phyloP scores from a whole-genome alignment of 2,888 invertebrate genomes.

The Sipha maydis region DNA sequence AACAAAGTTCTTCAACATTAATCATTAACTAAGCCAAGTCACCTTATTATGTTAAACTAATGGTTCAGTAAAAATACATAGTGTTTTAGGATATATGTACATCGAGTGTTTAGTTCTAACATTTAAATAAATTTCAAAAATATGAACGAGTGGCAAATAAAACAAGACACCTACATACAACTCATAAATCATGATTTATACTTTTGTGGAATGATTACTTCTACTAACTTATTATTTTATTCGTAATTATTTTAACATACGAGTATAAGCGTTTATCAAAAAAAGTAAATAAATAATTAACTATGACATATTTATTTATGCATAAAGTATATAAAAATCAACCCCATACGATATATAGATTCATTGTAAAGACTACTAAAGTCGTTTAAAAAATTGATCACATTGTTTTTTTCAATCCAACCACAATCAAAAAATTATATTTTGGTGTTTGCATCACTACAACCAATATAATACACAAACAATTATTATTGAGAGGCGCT shows the following conservation, averaged over 20 bases:
- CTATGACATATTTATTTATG: too few species aligned
- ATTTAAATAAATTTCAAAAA: not conserved
- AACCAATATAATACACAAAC: too few species aligned
- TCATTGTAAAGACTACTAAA: too few species aligned
- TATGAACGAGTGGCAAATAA: not conserved
- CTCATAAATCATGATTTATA: not conserved
- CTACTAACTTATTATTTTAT: too few species aligned
- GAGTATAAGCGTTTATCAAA: not conserved
- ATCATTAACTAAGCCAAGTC: slow-evolving; percentile 1
- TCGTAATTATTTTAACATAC: too few species aligned
- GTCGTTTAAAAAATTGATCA: not conserved
- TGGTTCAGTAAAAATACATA: not conserved
- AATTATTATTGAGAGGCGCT: too few species aligned
- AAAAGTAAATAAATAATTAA: not conserved
- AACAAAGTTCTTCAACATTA: not conserved
- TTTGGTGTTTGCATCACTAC: not conserved
- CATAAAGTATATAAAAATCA: too few species aligned
- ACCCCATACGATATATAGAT: too few species aligned
- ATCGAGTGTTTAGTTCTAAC: not conserved
- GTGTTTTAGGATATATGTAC: not conserved
- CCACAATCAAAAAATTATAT: not conserved
- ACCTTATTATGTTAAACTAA: slow-evolving; percentile 29
- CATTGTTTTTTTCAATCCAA: not conserved
- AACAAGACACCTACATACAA: not conserved
- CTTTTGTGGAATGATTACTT: not conserved